Evolutionary conservation across 2,888 invertebrate species (phyloP), one percentile per base, ranked within the genome.

Genomic region (Carterocephalus palaemon): DNA sequence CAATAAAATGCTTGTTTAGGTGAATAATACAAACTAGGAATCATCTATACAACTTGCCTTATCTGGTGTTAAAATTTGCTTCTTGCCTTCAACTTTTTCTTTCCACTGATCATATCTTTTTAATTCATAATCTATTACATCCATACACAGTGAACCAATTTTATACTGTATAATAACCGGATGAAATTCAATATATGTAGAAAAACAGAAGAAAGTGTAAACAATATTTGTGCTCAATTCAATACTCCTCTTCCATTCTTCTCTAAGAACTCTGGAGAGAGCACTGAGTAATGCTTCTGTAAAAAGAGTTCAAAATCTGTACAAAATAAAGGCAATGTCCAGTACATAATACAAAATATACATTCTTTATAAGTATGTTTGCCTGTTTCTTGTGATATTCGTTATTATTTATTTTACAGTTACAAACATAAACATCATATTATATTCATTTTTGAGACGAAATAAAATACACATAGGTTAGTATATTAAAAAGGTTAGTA

Each of bases 161-260:
- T 99, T 98, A 75, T 98, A 97, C 74, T 98, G 97, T 37, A 97
- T 91, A 52, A 99, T 94, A 26, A 98, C 93, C 36, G 93, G 92
- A 77, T 99, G 99, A 84, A 99, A 99, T 67, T 95, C 94, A 62
- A 94, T 93, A 72, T 97, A 99, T 24, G 95, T 95, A 6, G 99
- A 98, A 73, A 99, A 97, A 73, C 97, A 98, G 75, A 97, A 97
- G 85, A 99, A 99, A 63, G 96, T 95, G 74, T 97, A 96, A 54
- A 98, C 94, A 68, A 99, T 95, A 79, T 98, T 98, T 59, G 97
- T 98, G 60, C 97, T 96, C 47, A 99, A 84, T 74, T 99, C 98
- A 64, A 98, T 93, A 75, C 96, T 98, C 70, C 95, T 92, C 78
- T 95, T 95, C 95, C 98, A 99, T 83, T 99, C 99, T 87, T 99